Conservation (phyloP, 2,113 vertebrate genomes). For the Peromyscus leucopus region DNA sequence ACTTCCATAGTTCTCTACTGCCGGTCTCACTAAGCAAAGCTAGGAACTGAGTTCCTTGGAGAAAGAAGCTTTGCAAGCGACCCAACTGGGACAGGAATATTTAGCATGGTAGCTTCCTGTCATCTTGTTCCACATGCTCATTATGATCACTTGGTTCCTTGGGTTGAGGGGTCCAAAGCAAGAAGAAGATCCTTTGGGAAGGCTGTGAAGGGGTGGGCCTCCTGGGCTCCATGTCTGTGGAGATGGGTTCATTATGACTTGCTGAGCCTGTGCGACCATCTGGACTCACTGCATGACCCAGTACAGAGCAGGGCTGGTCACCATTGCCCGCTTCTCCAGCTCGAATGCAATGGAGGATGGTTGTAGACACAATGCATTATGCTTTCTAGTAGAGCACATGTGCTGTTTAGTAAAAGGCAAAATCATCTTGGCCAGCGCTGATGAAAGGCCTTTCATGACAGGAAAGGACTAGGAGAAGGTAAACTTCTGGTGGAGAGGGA, state of each 20-base stretch:
- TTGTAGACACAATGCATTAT: background rate
- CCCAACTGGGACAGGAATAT: background rate
- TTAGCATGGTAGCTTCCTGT: background rate
- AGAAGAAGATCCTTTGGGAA: constrained; percentile 9
- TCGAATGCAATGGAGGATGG: background rate
- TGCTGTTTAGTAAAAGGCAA: constrained; percentile 9
- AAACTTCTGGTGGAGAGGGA: background rate
- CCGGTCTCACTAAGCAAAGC: background rate
- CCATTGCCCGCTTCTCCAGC: background rate
- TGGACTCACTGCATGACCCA: background rate
- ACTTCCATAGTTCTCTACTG: background rate
- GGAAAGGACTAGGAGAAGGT: constrained; percentile 22
- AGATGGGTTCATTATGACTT: background rate
- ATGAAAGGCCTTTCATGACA: background rate
- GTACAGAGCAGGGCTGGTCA: background rate
- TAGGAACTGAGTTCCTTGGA: background rate
- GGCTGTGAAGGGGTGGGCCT: background rate
- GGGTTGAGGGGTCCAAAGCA: background rate
- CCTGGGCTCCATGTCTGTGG: background rate
- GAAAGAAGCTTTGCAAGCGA: background rate
- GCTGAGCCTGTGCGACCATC: background rate
- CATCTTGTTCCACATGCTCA: background rate
- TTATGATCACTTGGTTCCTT: background rate
- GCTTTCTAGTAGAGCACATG: background rate
- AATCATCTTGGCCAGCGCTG: background rate